Evolutionary conservation across 2,888 invertebrate genomes (phyloP), one percentile per base, ranked within the genome.

Genomic region (Dryomyza anilis): DNA sequence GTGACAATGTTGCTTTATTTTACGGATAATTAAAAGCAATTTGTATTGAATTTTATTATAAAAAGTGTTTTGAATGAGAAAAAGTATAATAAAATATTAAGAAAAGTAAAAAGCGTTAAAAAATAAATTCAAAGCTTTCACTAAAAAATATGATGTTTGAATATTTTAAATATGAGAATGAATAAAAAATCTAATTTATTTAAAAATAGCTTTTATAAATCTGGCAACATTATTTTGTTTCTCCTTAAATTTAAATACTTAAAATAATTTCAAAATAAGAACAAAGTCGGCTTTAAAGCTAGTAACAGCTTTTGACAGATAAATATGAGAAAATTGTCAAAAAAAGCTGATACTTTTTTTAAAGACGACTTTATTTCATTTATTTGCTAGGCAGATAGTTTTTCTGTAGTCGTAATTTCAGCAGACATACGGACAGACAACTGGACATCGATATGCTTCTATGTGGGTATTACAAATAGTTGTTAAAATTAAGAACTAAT

Each of bases 1-100:
- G 66, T 68, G 69, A 68, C 68, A 69, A 69, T 69, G 62, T 57
- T 67, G 61, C 65, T 65, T 69, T 69, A 67, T 67, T 69, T 63
- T 50, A 27, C 43, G 52, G 60, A 46, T 56, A 55, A 63, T 43
- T 61, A 61, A 16, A 43, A 50, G 21, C 45, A 62, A 39, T 36
- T 25, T 58, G 3, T 27, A n/a, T 39, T 6, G 1, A 4, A 16
- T 43, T 12, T 43, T 16, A 12, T 10, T 43, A 19, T 16, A 16
- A 21, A 48, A 7, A 53, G 36, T 5, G 14, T 58, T 45, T 30
- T 14, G 27, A 48, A 59, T 19, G 7, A 14, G 36, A 27, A 50
- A 48, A 48, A 56, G 25, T 27, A 55, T 57, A 55, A 64, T 39
- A 62, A 64, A 67, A 62, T 55, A 62, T 39, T 67, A 63, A 64